phyloP scores from a whole-genome alignment of 2,797 vertebrate species.

The Tenualosa ilisha region DNA sequence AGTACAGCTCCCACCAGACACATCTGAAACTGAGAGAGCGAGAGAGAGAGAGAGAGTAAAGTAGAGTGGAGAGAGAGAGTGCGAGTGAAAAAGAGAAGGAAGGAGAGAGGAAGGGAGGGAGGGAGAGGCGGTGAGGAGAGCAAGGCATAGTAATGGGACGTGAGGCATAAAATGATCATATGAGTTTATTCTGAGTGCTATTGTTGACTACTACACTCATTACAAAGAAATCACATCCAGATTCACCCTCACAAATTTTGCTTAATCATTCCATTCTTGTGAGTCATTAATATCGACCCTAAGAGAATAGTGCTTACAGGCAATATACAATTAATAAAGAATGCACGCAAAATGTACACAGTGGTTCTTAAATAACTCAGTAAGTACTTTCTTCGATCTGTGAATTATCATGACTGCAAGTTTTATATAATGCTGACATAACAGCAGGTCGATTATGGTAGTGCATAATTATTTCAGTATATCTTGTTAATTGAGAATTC shows the following conservation, averaged over 20 bases:
- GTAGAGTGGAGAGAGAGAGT: not conserved
- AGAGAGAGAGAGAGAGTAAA: not conserved
- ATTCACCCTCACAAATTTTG: not conserved
- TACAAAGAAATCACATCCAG: constrained; percentile 7
- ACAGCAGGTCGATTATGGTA: constrained; percentile 2
- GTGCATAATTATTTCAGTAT: constrained; percentile 25
- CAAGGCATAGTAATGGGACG: not conserved
- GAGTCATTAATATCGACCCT: not conserved
- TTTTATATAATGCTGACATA: constrained; percentile 12
- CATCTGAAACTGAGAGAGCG: constrained; percentile 35
- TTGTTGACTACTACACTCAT: not conserved
- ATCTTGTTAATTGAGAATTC: constrained; percentile 25
- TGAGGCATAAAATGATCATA: not conserved
- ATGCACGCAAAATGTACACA: not conserved
- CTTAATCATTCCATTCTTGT: not conserved
- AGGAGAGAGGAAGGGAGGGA: not conserved
- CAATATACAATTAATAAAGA: not conserved
- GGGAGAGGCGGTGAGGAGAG: not conserved
- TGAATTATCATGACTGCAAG: not conserved
- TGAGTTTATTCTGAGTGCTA: not conserved
- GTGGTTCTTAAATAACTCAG: not conserved
- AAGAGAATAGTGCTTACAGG: not conserved
- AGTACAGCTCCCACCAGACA: constrained; percentile 32
- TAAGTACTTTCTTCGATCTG: constrained; percentile 6
- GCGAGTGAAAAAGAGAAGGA: not conserved